These are phyloP conservation scores for Trilocha varians DNA, from an alignment of 2,888 invertebrate genomes.

Conservation along the genomic window DNA sequence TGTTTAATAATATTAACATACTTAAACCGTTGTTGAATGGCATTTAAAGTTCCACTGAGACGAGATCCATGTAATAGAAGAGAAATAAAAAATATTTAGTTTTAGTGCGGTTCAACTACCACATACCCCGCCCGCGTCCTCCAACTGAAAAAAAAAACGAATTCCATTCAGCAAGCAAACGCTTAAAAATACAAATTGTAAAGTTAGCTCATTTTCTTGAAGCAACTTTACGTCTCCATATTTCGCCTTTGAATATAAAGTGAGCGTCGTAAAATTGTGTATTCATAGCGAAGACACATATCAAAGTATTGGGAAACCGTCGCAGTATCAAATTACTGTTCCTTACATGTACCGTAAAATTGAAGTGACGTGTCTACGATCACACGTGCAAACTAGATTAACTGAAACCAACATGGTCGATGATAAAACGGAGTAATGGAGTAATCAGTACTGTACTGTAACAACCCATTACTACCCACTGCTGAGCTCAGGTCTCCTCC, in stretches of 20 bases:
- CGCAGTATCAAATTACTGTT: constrained; percentile 30
- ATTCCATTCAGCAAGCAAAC: too few relatives aligned
- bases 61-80: too few relatives aligned
- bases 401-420: constrained; percentile 4
- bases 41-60: too few relatives aligned
- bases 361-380: constrained; percentile 18
- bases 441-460: not conserved
- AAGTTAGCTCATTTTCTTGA: too few relatives aligned
- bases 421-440: not conserved
- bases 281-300: constrained; percentile 13
- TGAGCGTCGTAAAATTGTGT: constrained; percentile 15
- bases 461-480: not conserved
- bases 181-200: too few relatives aligned
- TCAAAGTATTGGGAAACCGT: constrained; percentile 30
- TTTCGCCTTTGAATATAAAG: not conserved
- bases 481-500: too few relatives aligned
- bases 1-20: too few relatives aligned
- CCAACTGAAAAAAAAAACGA: too few relatives aligned
- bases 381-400: constrained; percentile 21
- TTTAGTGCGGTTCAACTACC: too few relatives aligned
- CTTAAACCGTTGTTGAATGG: too few relatives aligned
- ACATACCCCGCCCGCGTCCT: too few relatives aligned
- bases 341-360: constrained; percentile 17
- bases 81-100: too few relatives aligned
- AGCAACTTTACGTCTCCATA: not conserved